phyloP scores from a whole-genome alignment of 2,113 vertebrate genomes.

The Heterotis niloticus region DNA sequence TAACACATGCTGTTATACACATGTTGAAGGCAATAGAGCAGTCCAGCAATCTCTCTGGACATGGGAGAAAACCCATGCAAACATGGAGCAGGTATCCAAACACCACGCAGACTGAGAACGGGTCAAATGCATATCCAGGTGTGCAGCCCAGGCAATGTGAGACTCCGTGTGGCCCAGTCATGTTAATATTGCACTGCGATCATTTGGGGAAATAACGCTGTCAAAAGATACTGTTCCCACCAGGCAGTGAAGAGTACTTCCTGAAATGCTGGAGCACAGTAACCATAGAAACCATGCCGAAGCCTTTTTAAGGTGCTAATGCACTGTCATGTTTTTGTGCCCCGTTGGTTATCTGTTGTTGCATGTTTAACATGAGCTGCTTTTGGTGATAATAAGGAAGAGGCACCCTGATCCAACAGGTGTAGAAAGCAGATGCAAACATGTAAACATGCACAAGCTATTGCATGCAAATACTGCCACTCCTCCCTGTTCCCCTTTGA shows the following conservation, averaged over 20 bases:
- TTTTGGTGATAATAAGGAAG: not conserved
- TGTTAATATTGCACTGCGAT: slow-evolving; percentile 37
- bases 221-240: slow-evolving; percentile 29
- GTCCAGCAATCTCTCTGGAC: no score
- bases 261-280: slow-evolving; percentile 37
- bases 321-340: slow-evolving; percentile 14
- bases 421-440: not conserved
- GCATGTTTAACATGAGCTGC: not conserved
- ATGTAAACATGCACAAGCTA: not conserved
- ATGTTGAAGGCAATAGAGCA: no score
- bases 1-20: not conserved
- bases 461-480: slow-evolving; percentile 21
- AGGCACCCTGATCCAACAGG: not conserved
- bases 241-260: slow-evolving; percentile 33
- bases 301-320: slow-evolving; percentile 39
- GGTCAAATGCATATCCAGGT: not conserved
- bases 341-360: not conserved
- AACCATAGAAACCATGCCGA: slow-evolving; percentile 50
- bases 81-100: no score
- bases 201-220: slow-evolving; percentile 44
- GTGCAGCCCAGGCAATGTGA: not conserved
- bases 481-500: slow-evolving; percentile 40
- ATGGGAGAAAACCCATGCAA: no score
- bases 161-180: not conserved
- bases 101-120: no score